Evolutionary conservation across 2,797 vertebrate species (phyloP), one percentile per base, ranked within the genome.

Genomic region (Distichodus sexfasciatus): DNA sequence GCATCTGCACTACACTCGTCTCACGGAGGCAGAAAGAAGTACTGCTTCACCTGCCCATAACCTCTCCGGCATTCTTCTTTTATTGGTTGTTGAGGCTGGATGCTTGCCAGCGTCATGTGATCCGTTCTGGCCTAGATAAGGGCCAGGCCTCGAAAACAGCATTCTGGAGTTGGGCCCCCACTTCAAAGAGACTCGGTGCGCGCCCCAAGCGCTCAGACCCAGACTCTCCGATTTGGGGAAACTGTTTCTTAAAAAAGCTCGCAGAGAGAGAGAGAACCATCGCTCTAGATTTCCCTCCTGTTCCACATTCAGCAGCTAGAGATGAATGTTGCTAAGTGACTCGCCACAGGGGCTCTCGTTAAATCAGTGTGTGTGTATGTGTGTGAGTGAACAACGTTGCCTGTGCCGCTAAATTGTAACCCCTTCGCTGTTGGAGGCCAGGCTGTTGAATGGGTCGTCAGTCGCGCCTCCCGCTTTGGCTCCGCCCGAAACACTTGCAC

Each of bases 71-170:
- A 66, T 60, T 70, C 68, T 46, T 66, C 24, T 36, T 70, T 70
- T 74, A 68, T 57, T 74, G 65, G 58, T 41, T 63, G 66, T 69
- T 69, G 59, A 62, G 40, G 43, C 61, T 72, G 69, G 48, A 66
- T 11, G 17, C 29, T 44, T 53, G 53, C 60, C 53, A 58, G 54
- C 2, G 72, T 65, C 35, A 65, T 50, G 47, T 31, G 67, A 75
- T 70, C 66, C 28, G 23, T 50, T 60, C 29, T 60, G 60, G 55
- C 47, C 55, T 51, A 65, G 67, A 60, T 70, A 75, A 54, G 53
- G 26, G 33, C 38, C 15, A 11, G 53, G 43, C 38, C 33, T 51
- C 29, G 26, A 40, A 48, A 40, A 23, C 43, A 57, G 40, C 17
- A 33, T 23, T 28, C 33, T 4, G 6, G 12, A 59, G 24, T 53